Base-by-base conservation (phyloP, 2,797 vertebrate genomes). In the Myripristis murdjan region DNA sequence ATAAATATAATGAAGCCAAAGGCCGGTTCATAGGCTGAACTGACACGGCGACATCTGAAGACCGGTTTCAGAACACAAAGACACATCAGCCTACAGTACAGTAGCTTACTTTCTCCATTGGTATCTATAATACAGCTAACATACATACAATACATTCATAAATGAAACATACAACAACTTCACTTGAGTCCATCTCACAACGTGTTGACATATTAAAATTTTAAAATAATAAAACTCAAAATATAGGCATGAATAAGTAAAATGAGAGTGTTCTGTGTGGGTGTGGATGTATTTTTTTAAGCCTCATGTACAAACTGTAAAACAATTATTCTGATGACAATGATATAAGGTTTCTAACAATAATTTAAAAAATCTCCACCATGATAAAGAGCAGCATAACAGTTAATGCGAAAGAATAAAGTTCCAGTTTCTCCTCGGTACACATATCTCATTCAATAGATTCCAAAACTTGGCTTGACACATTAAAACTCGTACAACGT, bases 61-160 rank as follows among this genome's bases (percentile, higher is more conserved):
- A 57, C 18, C 35, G 14, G 31, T 8, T 70, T 35, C 49, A 65
- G 35, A 69, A 62, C 73, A 88, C 77, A 75, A 41, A 67, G 77
- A 86, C 77, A 88, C 79, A 54, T 73, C 56, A 60, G 79, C 75
- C 65, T 56, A 86, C 73, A 75, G 73, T 59, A 88, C 82, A 63
- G 70, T 70, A 56, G 65, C 64, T 80, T 65, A 59, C 46, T 6
- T 61, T 47, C 63, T 59, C 23, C 22, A 20, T 23, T 65, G 64
- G 63, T 59, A 72, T 73, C 65, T 52, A 76, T 20, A 73, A 12
- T 54, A 85, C 68, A 75, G 41, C 26, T 75, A 54, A 82, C 55
- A 75, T 65, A 74, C 73, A 73, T 58, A 55, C 33, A 41, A 22
- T 47, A 89, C 74, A 83, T 66, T 86, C 75, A 78, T 65, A 59